Conservation (phyloP, 2,888 invertebrate genomes). For the Invenusta paracnida region DNA sequence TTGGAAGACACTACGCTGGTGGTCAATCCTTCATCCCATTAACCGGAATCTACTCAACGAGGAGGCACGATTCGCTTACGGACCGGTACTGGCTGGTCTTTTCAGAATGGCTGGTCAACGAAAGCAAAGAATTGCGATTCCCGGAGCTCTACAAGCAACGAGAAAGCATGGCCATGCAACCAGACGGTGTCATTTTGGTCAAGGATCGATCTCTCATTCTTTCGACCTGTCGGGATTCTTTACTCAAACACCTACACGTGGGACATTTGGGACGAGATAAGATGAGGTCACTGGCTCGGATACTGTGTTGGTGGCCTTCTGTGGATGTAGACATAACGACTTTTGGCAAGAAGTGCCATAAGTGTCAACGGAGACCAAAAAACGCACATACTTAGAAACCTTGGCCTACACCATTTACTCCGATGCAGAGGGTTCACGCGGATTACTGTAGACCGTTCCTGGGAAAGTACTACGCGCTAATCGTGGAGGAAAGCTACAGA, state of each 20-base stretch:
- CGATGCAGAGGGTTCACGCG: constrained; percentile 25
- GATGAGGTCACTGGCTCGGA: constrained; percentile 12
- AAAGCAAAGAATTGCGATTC: not conserved
- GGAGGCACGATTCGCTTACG: not conserved
- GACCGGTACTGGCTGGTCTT: not conserved
- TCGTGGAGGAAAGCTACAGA: not conserved
- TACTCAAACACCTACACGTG: not conserved
- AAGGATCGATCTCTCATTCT: constrained; percentile 4
- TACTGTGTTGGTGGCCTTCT: constrained; percentile 9
- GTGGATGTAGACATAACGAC: not conserved
- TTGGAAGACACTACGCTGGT: not conserved
- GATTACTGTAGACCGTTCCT: constrained; percentile 32
- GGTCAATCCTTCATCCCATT: not conserved
- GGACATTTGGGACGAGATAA: constrained; percentile 23
- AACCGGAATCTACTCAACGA: constrained; percentile 8
- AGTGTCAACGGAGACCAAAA: not conserved
- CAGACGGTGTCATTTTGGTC: constrained; percentile 9
- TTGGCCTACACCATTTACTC: constrained; percentile 18
- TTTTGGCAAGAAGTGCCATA: not conserved
- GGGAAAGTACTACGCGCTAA: not conserved
- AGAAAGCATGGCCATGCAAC: not conserved
- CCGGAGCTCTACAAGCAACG: not conserved
- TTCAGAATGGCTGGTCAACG: constrained; percentile 15
- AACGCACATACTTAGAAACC: not conserved
- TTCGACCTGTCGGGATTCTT: not conserved